These are phyloP conservation scores for Hyaena hyaena DNA, from an alignment of 2,113 vertebrate species.

Conservation along the genomic window DNA sequence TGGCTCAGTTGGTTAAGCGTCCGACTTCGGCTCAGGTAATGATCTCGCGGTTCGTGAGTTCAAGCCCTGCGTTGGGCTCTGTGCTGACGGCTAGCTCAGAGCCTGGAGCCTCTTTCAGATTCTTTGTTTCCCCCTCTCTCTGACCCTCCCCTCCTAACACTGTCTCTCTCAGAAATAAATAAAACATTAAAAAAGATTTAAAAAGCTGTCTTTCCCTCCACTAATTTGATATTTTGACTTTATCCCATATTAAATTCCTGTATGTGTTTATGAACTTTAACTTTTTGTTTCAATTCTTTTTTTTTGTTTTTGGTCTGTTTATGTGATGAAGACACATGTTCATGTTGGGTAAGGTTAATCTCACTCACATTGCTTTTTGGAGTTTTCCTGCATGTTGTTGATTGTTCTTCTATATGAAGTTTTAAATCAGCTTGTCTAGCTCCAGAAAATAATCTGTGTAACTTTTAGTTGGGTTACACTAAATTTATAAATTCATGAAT, in stretches of 20 bases:
- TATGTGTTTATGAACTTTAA: neutral
- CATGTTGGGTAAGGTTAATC: neutral
- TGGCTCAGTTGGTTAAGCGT: too few species aligned
- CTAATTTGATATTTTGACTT: neutral
- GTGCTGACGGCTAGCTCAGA: too few species aligned
- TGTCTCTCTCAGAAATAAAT: too few species aligned
- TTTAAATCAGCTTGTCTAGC: neutral
- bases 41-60: too few species aligned
- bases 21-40: too few species aligned
- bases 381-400: neutral
- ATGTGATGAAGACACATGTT: neutral
- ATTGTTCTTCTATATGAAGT: neutral
- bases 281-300: neutral
- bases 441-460: neutral
- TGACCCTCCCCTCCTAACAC: too few species aligned
- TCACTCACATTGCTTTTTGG: neutral
- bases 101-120: too few species aligned
- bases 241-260: neutral
- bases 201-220: neutral
- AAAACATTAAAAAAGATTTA: neutral
- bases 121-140: too few species aligned
- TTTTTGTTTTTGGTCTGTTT: neutral
- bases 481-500: neutral
- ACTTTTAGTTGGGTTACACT: neutral
- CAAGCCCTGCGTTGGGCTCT: too few species aligned